phyloP scores from a whole-genome alignment of 2,797 vertebrate genomes.

The Cheirogaleus major region DNA sequence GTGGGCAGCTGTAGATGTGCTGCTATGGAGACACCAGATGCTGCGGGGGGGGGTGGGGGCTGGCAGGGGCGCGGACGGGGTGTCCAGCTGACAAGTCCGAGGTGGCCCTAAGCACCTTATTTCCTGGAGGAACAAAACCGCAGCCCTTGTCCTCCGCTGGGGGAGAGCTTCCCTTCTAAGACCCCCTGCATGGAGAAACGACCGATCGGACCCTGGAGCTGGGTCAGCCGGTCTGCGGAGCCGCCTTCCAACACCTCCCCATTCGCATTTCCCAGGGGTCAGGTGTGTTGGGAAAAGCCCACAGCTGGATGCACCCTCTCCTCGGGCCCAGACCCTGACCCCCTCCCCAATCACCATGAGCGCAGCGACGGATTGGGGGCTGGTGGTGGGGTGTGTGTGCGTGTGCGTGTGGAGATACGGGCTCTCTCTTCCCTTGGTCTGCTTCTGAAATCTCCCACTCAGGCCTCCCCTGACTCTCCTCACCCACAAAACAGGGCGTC shows the following conservation, averaged over 20 bases:
- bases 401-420: background rate
- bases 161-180: background rate
- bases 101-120: background rate
- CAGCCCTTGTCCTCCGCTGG: background rate
- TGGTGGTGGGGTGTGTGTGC: fast-evolving
- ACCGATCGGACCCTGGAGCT: too few relatives aligned
- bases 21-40: constrained; percentile 20
- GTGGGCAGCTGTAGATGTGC: background rate
- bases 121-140: background rate
- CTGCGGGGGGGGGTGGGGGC: background rate
- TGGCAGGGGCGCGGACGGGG: fast-evolving
- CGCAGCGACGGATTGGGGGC: background rate
- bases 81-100: background rate
- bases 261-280: background rate
- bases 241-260: background rate
- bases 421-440: background rate
- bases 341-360: too few relatives aligned
- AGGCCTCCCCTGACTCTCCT: background rate
- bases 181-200: background rate
- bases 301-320: background rate
- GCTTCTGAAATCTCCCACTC: background rate
- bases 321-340: background rate
- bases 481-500: fast-evolving
- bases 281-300: background rate
- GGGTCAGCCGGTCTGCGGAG: background rate